phyloP scores from a whole-genome alignment of 2,888 invertebrate genomes.

The Scaptomyza reducta region DNA sequence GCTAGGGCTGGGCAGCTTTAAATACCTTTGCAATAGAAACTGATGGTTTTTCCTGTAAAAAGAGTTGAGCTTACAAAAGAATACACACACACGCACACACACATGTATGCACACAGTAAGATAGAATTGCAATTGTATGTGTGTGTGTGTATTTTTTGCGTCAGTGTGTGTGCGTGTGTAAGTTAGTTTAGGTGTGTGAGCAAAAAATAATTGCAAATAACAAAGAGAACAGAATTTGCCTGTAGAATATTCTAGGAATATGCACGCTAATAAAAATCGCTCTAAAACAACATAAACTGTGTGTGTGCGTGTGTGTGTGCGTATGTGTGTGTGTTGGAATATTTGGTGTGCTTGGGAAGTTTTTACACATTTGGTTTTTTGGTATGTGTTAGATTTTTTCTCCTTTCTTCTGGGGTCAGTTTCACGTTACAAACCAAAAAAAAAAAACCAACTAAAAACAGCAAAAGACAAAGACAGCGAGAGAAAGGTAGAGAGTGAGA shows the following conservation, averaged over 20 bases:
- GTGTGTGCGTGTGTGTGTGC: slow-evolving; percentile 18
- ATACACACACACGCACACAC: slow-evolving; percentile 63
- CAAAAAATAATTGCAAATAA: slow-evolving; percentile 31
- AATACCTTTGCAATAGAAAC: slow-evolving; percentile 81
- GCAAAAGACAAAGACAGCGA: slow-evolving; percentile 5
- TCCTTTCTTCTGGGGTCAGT: slow-evolving; percentile 31
- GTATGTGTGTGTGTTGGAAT: slow-evolving; percentile 39
- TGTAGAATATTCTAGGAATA: slow-evolving; percentile 21
- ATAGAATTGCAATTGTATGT: slow-evolving; percentile 20
- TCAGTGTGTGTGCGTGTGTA: slow-evolving; percentile 11
- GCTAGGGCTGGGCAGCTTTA: slow-evolving; percentile 68
- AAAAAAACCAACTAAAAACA: slow-evolving; percentile 17
- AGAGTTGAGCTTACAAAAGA: slow-evolving; percentile 78
- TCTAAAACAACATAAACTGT: slow-evolving; percentile 4
- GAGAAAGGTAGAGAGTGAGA: slow-evolving; percentile 1
- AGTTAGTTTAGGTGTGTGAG: slow-evolving; percentile 7
- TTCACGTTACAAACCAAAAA: slow-evolving; percentile 12
- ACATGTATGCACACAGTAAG: slow-evolving; percentile 53
- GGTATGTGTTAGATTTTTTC: not conserved
- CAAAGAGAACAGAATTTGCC: slow-evolving; percentile 40
- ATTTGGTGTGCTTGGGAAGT: slow-evolving; percentile 39
- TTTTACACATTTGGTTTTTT: slow-evolving; percentile 9
- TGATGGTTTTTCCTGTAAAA: slow-evolving; percentile 82
- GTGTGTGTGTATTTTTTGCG: slow-evolving; percentile 18
- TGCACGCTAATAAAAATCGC: slow-evolving; percentile 12